These are phyloP conservation scores for Micrasema minimum DNA, from an alignment of 1,140 invertebrate genomes.

Conservation along the genomic window DNA sequence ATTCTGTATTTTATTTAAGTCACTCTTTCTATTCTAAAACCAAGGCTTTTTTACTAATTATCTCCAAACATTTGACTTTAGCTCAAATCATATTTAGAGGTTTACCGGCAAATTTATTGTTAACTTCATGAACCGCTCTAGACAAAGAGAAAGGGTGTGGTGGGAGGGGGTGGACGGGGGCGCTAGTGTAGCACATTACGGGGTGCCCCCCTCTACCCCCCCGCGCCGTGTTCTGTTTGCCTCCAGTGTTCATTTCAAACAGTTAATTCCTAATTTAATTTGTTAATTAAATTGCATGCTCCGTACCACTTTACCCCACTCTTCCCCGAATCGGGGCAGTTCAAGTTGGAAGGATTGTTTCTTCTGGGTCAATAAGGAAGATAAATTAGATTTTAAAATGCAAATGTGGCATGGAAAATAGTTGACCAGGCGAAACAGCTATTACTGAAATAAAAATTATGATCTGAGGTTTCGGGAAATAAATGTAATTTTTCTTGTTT, in stretches of 20 bases:
- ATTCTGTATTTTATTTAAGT: too few relatives aligned
- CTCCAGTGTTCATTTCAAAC: conserved; percentile 51
- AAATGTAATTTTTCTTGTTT: too few relatives aligned
- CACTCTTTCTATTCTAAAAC: too few relatives aligned
- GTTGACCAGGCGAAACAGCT: too few relatives aligned
- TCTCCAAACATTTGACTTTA: background rate
- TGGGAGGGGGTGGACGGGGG: background rate
- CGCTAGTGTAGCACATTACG: too few relatives aligned
- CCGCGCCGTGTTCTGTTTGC: background rate
- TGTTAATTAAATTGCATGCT: conserved; percentile 52
- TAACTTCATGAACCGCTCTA: conserved; percentile 47
- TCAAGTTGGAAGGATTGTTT: background rate
- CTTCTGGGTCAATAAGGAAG: too few relatives aligned
- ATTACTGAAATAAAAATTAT: too few relatives aligned
- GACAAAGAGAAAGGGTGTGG: conserved; percentile 13
- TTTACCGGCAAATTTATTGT: conserved; percentile 10
- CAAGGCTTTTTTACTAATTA: too few relatives aligned
- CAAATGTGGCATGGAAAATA: too few relatives aligned
- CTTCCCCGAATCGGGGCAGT: conserved; percentile 5
- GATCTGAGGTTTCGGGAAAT: too few relatives aligned
- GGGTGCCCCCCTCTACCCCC: too few relatives aligned
- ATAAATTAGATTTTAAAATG: too few relatives aligned
- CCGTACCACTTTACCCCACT: conserved; percentile 11
- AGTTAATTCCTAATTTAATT: conserved; percentile 55
- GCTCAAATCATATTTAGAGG: conserved; percentile 1